Conservation (phyloP, 2,888 invertebrate species). For the Drosophila niveifrons region DNA sequence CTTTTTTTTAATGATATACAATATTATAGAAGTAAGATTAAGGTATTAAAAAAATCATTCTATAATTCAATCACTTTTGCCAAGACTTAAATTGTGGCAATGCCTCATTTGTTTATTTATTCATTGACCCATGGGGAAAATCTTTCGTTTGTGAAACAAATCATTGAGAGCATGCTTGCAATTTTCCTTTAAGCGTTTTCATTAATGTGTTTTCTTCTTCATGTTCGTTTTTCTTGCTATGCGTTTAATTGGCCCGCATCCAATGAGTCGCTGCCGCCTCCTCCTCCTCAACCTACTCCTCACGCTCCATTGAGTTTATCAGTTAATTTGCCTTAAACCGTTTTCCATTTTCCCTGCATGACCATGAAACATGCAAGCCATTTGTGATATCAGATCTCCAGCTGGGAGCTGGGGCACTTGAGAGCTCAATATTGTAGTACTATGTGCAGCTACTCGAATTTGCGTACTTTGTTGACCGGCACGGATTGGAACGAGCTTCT, state of each 20-base stretch:
- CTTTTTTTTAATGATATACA: no score
- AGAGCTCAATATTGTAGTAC: slow-evolving; percentile 30
- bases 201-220: slow-evolving; percentile 11
- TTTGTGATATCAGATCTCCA: slow-evolving; percentile 55
- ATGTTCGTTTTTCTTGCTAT: not conserved
- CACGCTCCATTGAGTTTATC: slow-evolving; percentile 41
- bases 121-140: not conserved
- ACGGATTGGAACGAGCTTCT: slow-evolving; percentile 31
- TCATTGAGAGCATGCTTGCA: slow-evolving; percentile 26
- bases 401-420: slow-evolving; percentile 20
- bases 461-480: slow-evolving; percentile 52
- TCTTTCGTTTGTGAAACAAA: slow-evolving; percentile 3
- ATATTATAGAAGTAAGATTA: no score
- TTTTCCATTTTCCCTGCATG: slow-evolving; percentile 43
- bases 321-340: slow-evolving; percentile 44
- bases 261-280: slow-evolving; percentile 14
- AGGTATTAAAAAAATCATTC: no score
- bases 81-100: no score
- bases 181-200: slow-evolving; percentile 29
- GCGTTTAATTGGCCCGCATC: slow-evolving; percentile 40
- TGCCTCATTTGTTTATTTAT: slow-evolving; percentile 5
- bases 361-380: slow-evolving; percentile 60
- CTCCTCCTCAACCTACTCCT: not conserved
- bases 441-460: slow-evolving; percentile 57
- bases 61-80: no score